A percentile compares a stretch with the other conserved stretches of the same genome.
Evolutionary conservation across 2,888 invertebrate species (phyloP).

Genomic region (Morpho helenor): DNA sequence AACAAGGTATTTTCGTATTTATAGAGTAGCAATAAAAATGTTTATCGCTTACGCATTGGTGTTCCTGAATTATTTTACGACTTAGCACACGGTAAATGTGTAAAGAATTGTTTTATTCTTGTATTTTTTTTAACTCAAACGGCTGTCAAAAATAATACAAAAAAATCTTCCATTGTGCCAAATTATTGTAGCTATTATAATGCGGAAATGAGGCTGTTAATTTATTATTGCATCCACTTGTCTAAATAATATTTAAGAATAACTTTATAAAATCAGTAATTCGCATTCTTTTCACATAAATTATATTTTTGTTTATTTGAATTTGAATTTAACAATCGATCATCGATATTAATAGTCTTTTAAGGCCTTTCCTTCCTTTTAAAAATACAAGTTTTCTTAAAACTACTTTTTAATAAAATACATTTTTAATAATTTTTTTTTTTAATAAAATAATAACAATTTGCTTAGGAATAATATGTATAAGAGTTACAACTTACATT

Average conservation of each 20-base stretch:
- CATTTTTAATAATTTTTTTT: no score
- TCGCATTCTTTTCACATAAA: no score
- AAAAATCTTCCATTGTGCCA: slow-evolving; percentile 8
- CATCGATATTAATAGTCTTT: no score
- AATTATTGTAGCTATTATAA: slow-evolving; percentile 1
- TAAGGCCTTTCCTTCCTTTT: no score
- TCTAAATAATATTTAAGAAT: neutral
- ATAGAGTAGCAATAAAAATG: slow-evolving; percentile 8
- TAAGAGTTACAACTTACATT: no score
- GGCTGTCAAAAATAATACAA: slow-evolving; percentile 16
- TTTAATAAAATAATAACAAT: no score
- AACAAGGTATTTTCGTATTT: slow-evolving; percentile 10
- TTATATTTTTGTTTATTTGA: no score
- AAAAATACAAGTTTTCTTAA: no score
- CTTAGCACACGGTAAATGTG: slow-evolving; percentile 2
- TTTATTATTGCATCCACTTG: neutral
- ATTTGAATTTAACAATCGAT: no score
- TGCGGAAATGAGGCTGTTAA: neutral
- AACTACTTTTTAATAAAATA: no score
- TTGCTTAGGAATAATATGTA: no score
- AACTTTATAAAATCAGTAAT: no score
- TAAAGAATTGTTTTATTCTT: slow-evolving; percentile 17
- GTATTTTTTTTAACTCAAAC: slow-evolving; percentile 9
- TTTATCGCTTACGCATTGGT: slow-evolving; percentile 5
- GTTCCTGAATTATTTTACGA: slow-evolving; percentile 15